A percentile compares a stretch with the other conserved stretches of the same genome.
Conservation (phyloP, 64 coral and sea anemone genomes). For the Trachythela sp. region DNA sequence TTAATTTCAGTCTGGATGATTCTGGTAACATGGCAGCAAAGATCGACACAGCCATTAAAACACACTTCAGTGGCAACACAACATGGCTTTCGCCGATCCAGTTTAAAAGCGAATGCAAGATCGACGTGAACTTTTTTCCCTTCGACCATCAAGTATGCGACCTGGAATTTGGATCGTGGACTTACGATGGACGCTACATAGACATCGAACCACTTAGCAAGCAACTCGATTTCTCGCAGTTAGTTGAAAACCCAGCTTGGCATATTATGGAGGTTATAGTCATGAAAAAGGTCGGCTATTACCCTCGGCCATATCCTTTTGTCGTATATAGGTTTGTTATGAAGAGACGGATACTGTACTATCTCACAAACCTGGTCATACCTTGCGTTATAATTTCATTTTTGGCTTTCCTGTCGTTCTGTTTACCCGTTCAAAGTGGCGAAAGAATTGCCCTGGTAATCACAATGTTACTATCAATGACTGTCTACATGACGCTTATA, state of each 20-base stretch:
- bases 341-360: neutral
- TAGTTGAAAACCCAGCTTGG: neutral
- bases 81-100: slow-evolving; percentile 87
- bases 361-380: neutral
- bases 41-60: slow-evolving; percentile 72
- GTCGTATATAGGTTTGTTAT: neutral
- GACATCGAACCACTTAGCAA: neutral
- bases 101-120: slow-evolving; percentile 91
- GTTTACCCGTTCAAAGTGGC: neutral
- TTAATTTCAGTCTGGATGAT: neutral
- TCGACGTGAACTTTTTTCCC: slow-evolving; percentile 42
- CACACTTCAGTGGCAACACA: slow-evolving; percentile 53
- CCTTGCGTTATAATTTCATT: neutral
- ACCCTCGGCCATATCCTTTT: neutral
- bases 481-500: neutral
- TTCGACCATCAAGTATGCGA: neutral
- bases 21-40: neutral
- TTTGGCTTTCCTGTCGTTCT: neutral
- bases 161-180: neutral
- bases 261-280: neutral
- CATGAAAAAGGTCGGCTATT: too few relatives aligned
- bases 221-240: too few relatives aligned
- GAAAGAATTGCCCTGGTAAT: neutral
- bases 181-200: neutral
- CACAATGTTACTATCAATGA: neutral